These are phyloP conservation scores for Oeneis ivallda DNA, from an alignment of 2,888 invertebrate species.

Conservation along the genomic window DNA sequence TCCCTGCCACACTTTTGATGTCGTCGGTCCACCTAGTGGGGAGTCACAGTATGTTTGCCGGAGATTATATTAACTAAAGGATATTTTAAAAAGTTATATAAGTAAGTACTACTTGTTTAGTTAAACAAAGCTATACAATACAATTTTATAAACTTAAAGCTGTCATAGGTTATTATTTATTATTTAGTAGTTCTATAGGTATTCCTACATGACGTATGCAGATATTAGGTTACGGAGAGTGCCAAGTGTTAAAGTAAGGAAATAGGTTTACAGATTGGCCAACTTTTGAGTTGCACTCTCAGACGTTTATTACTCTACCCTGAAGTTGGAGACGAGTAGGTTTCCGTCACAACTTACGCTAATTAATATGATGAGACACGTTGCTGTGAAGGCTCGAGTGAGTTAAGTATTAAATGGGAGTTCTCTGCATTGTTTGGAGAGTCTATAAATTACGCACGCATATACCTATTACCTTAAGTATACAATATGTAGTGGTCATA, in stretches of 20 bases:
- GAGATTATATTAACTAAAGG: too few relatives aligned
- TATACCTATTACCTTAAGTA: too few relatives aligned
- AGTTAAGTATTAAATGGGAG: not conserved
- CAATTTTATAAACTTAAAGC: not conserved
- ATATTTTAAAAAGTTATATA: too few relatives aligned
- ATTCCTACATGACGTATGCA: not conserved
- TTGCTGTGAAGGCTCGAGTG: not conserved
- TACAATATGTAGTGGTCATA: too few relatives aligned
- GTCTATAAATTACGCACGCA: not conserved
- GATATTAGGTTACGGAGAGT: constrained; percentile 36
- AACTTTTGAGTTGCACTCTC: constrained; percentile 49
- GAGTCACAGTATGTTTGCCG: too few relatives aligned
- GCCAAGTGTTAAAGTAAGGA: constrained; percentile 52
- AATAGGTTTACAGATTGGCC: constrained; percentile 52
- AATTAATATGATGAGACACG: constrained; percentile 9
- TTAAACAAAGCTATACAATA: not conserved
- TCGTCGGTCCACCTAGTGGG: too few relatives aligned
- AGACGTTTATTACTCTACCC: constrained; percentile 39
- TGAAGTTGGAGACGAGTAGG: constrained; percentile 29
- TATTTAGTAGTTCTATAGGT: not conserved
- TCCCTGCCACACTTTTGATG: too few relatives aligned
- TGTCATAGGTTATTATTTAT: not conserved
- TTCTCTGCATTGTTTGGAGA: constrained; percentile 3
- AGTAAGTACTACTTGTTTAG: too few relatives aligned
- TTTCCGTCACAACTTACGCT: constrained; percentile 32